Conservation (phyloP, 2,113 vertebrate genomes). For the Mugil cephalus region DNA sequence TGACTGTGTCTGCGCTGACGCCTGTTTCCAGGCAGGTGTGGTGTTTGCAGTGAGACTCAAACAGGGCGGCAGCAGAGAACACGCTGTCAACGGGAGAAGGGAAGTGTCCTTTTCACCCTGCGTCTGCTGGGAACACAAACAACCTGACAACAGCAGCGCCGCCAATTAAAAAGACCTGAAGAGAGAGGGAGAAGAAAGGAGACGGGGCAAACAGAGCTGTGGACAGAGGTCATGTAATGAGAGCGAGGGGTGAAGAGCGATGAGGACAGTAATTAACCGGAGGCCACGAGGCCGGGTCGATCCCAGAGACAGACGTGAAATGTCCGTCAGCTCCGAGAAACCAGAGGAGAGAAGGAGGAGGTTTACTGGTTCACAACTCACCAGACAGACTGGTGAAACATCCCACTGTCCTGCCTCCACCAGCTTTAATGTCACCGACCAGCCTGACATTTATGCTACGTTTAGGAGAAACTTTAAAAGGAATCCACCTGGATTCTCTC, state of each 20-base stretch:
- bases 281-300: neutral
- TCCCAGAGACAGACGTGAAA: neutral
- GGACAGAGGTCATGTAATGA: conserved; percentile 10
- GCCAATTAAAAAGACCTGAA: conserved; percentile 45
- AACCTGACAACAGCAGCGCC: neutral
- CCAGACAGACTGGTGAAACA: no score
- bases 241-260: conserved; percentile 8
- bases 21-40: no score
- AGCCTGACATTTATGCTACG: no score
- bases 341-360: no score
- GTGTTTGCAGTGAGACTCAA: no score
- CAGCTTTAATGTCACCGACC: no score
- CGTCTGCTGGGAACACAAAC: conserved; percentile 18
- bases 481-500: no score
- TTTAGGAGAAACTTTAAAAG: no score
- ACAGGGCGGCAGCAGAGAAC: neutral
- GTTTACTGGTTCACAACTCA: no score
- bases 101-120: conserved; percentile 46
- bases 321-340: neutral
- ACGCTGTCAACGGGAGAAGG: conserved; percentile 11
- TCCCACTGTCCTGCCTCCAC: no score
- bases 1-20: no score
- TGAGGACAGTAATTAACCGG: conserved; percentile 36
- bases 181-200: neutral
- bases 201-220: neutral